Evolutionary conservation across 2,888 invertebrate species (phyloP).

Genomic region (Norana najaformis): DNA sequence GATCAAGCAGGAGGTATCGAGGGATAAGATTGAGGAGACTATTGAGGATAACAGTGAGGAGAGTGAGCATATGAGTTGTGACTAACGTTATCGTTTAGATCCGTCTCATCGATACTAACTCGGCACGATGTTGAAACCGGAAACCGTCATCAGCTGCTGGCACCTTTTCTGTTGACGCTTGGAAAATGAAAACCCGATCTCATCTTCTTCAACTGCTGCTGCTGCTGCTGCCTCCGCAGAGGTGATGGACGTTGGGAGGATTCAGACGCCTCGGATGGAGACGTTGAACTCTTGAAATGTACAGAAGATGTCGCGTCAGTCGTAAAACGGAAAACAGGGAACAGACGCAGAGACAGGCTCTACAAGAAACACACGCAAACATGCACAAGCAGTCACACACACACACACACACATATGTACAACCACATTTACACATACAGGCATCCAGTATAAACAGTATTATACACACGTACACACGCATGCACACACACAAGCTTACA

Average conservation of each 20-base stretch:
- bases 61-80: neutral
- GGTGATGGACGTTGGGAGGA: neutral
- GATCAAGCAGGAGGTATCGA: neutral
- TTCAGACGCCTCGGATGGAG: neutral
- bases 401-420: no score
- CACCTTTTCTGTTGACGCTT: neutral
- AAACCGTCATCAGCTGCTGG: neutral
- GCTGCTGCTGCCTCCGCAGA: neutral
- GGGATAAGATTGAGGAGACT: neutral
- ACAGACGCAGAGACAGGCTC: neutral
- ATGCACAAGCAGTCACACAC: no score
- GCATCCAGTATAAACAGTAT: no score
- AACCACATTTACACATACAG: no score
- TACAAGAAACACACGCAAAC: neutral
- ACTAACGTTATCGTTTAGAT: neutral
- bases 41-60: neutral
- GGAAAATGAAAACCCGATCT: neutral
- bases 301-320: neutral
- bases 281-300: neutral
- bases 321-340: neutral
- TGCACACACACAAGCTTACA: no score
- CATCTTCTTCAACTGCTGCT: neutral
- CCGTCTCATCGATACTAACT: neutral
- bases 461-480: no score
- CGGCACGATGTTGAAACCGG: neutral